Base-by-base conservation (phyloP, 37 sponge, comb jelly and placozoan genomes). In the Halisarca cf. caerulea region DNA sequence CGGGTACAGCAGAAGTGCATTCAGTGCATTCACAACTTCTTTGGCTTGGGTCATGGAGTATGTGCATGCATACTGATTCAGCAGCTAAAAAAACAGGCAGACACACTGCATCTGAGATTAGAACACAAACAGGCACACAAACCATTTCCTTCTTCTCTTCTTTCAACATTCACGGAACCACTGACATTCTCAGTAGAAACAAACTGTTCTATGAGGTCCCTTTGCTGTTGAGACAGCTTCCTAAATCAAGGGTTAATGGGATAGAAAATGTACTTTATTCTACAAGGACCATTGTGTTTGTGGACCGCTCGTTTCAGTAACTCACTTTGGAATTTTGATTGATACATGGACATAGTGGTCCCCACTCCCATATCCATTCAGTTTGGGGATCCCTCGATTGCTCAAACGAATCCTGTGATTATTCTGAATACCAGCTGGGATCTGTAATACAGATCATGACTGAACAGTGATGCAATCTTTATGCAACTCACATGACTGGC, bases 311-410 rank as follows among this genome's bases (percentile, higher is more conserved):
- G 23, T 55, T n/a, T 38, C 57, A 41, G 35, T 83, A 20, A 80
- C 89, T 84, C 82, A 92, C 96, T 82, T 86, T 45, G 98, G 98
- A 51, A 90, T 87, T 53, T 80, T 44, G 25, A 97, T 93, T 70
- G 90, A 95, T 40, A 97, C 70, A n/a, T 97, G 90, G 1, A 97
- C 84, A 47, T 87, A 95, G 78, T 97, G 98, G 58, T 97, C 93
- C 18, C 98, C 98, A 61, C 74, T 86, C 0, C 98, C 96, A 84
- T 82, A 83, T 27, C 92, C 83, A 66, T 92, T 85, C 25, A 97
- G 80, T 66, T 88, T 42, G 28, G 90, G 91, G 20, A 97, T 91
- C 9, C 98, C 98, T 42, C 96, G 75, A 41, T 83, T 84, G 0
- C 91, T 40, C 30, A 97, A 60, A 59, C 90, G 66, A 25, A 97